Evolutionary conservation across 2,888 invertebrate species (phyloP).

Genomic region (Andrena marginata): DNA sequence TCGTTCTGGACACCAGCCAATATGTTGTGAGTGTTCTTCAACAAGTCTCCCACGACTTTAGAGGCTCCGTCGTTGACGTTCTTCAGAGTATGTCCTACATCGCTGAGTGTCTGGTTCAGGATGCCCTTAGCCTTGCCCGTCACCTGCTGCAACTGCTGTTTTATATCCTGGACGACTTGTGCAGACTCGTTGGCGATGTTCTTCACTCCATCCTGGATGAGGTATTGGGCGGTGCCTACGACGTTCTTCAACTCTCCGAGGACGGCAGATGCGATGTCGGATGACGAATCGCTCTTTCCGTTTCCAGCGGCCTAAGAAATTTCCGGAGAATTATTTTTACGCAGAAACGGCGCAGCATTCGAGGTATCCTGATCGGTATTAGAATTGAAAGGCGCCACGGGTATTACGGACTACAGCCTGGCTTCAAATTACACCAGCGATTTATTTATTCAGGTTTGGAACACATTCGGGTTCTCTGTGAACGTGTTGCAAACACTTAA

Average conservation of each 20-base stretch:
- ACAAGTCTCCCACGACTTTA: not conserved
- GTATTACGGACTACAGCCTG: no score
- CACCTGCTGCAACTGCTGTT: not conserved
- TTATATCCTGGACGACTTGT: not conserved
- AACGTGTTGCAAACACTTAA: not conserved
- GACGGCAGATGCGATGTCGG: not conserved
- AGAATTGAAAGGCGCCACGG: no score
- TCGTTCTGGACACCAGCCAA: not conserved
- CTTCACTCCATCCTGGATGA: not conserved
- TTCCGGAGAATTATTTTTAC: not conserved
- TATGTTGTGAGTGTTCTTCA: not conserved
- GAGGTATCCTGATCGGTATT: not conserved
- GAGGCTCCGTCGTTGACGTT: constrained; percentile 6
- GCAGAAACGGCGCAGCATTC: not conserved
- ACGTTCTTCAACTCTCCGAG: not conserved
- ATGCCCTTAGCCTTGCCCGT: accelerated
- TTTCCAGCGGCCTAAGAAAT: not conserved
- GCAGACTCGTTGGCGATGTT: not conserved
- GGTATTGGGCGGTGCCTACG: not conserved
- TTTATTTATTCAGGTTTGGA: no score
- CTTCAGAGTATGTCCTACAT: not conserved
- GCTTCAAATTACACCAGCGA: no score
- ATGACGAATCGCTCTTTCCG: not conserved
- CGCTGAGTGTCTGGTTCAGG: not conserved
- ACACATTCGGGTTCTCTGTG: not conserved